phyloP scores from a whole-genome alignment of 2,888 invertebrate genomes.

The Thymelicus lineola region DNA sequence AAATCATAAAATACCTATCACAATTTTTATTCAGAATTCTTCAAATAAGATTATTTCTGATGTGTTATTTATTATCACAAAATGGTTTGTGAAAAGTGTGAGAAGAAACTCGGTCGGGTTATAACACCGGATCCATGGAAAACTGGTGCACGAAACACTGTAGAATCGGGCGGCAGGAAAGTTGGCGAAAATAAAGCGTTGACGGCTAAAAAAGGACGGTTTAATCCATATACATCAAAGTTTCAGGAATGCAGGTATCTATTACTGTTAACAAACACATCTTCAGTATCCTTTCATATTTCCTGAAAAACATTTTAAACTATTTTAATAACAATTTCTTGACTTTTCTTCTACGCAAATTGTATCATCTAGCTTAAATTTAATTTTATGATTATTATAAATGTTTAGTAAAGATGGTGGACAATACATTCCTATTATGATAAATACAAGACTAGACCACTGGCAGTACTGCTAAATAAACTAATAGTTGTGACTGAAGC shows the following conservation, averaged over 20 bases:
- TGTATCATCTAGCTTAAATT: too few species aligned
- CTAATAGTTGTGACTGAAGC: too few species aligned
- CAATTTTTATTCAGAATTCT: background rate
- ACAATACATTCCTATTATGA: too few species aligned
- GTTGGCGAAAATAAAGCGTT: conserved; percentile 98
- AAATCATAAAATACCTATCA: background rate
- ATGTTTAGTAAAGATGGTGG: too few species aligned
- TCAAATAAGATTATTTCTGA: background rate
- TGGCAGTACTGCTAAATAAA: too few species aligned
- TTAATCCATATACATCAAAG: conserved; percentile 92
- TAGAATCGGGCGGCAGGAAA: conserved; percentile 95
- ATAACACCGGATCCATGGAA: conserved; percentile 99
- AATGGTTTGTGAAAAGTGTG: conserved; percentile 97
- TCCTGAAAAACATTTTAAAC: too few species aligned
- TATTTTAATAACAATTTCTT: too few species aligned
- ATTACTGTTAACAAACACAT: background rate
- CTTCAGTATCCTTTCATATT: too few species aligned
- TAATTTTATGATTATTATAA: too few species aligned
- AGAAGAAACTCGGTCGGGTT: conserved; percentile 96
- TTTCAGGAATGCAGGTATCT: conserved; percentile 89
- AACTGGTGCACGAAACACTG: conserved; percentile 95
- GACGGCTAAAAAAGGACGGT: conserved; percentile 92
- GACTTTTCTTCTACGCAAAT: too few species aligned
- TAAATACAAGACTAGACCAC: too few species aligned
- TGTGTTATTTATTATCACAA: conserved; percentile 40